Evolutionary conservation across 2,113 vertebrate species (phyloP), one percentile per base, ranked within the genome.

Genomic region (Phodopus roborovskii): DNA sequence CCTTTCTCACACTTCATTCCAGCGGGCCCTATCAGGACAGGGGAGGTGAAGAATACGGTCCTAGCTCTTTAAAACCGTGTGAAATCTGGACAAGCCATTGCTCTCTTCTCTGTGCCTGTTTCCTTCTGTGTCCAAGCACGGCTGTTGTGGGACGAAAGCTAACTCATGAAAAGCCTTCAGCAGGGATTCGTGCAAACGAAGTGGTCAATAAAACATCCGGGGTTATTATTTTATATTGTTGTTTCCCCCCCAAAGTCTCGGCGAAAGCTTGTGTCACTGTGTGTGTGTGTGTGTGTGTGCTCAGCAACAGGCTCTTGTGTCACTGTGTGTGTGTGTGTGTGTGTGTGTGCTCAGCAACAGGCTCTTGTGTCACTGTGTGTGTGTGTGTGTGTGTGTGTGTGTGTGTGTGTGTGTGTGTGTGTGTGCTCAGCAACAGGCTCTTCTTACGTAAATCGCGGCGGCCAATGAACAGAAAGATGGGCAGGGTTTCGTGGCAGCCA

Each of bases 351-450:
- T n/a, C n/a, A n/a, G n/a, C n/a, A n/a, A n/a, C n/a, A n/a, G n/a
- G n/a, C n/a, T n/a, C n/a, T n/a, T n/a, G n/a, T n/a, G n/a, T n/a
- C n/a, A n/a, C n/a, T n/a, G n/a, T n/a, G n/a, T n/a, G n/a, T n/a
- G n/a, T n/a, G n/a, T n/a, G n/a, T n/a, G n/a, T n/a, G n/a, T n/a
- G n/a, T n/a, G n/a, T n/a, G n/a, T n/a, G n/a, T n/a, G n/a, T n/a
- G n/a, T n/a, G n/a, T n/a, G n/a, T n/a, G n/a, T n/a, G n/a, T n/a
- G n/a, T n/a, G n/a, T n/a, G n/a, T n/a, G n/a, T n/a, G n/a, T n/a
- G n/a, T n/a, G 53, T 3, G 92, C 97, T 96, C 97, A 96, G 97
- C 97, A 97, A 98, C 97, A 98, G 97, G 97, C 96, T 92, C 91
- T n/a, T 50, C 48, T 90, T 33, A 95, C 64, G 90, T 93, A 75